These are phyloP conservation scores for Tor tambroides DNA, from an alignment of 2,113 vertebrate species.

Conservation along the genomic window DNA sequence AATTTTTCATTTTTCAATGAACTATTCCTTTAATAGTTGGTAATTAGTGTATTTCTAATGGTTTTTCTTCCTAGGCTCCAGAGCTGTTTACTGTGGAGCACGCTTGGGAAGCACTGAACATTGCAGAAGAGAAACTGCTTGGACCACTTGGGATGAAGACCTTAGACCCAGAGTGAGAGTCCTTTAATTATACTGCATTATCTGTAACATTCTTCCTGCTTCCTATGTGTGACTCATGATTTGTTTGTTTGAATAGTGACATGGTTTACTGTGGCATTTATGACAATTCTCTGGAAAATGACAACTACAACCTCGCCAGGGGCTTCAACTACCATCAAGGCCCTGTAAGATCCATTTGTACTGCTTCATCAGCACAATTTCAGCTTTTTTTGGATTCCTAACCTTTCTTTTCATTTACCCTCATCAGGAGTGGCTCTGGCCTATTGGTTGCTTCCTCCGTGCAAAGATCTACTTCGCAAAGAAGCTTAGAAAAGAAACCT, in stretches of 20 bases:
- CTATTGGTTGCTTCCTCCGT: conserved; percentile 93
- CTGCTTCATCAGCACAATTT: neutral
- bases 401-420: conserved; percentile 43
- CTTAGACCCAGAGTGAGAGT: conserved; percentile 89
- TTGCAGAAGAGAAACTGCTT: conserved; percentile 88
- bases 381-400: conserved; percentile 1
- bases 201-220: neutral
- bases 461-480: conserved; percentile 93
- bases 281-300: conserved; percentile 92
- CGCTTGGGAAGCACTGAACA: conserved; percentile 89
- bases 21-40: no score
- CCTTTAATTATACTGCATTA: neutral
- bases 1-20: no score
- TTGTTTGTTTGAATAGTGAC: conserved; percentile 72
- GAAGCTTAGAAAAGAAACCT: conserved; percentile 79
- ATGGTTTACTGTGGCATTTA: conserved; percentile 92
- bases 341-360: conserved; percentile 81
- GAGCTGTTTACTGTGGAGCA: conserved; percentile 87
- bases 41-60: neutral
- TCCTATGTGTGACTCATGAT: neutral
- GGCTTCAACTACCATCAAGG: conserved; percentile 99
- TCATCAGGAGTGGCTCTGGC: conserved; percentile 95
- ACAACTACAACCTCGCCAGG: conserved; percentile 90
- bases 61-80: conserved; percentile 79
- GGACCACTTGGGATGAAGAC: conserved; percentile 98